phyloP scores from a whole-genome alignment of 2,888 invertebrate species.

The Dioctria rufipes region DNA sequence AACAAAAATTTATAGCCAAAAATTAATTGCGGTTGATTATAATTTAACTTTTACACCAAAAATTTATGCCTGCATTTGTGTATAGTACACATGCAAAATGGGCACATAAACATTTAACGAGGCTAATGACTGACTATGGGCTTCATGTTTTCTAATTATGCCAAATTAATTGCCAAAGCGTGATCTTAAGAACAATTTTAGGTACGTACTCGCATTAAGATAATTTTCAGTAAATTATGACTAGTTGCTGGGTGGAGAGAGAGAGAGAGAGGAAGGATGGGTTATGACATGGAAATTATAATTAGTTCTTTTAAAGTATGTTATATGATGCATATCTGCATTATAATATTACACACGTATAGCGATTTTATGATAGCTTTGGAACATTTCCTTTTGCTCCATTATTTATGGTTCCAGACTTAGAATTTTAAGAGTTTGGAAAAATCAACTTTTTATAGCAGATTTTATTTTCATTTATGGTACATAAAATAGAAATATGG shows the following conservation, averaged over 20 bases:
- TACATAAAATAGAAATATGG: no score
- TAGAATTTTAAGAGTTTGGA: no score
- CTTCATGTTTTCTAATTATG: slow-evolving; percentile 49
- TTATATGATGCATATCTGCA: slow-evolving; percentile 38
- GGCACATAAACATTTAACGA: slow-evolving; percentile 46
- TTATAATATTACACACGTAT: no score
- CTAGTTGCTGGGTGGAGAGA: slow-evolving; percentile 17
- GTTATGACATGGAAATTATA: slow-evolving; percentile 31
- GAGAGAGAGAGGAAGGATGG: not conserved
- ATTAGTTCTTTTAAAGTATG: slow-evolving; percentile 7
- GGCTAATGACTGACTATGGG: slow-evolving; percentile 51
- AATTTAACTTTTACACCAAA: slow-evolving; percentile 34
- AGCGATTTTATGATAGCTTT: no score
- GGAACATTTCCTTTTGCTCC: no score
- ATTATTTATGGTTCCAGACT: no score
- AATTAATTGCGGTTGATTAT: slow-evolving; percentile 50
- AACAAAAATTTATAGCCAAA: not conserved
- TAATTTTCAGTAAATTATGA: slow-evolving; percentile 47
- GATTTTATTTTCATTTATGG: no score
- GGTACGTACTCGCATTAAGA: slow-evolving; percentile 34
- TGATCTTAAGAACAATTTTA: slow-evolving; percentile 46
- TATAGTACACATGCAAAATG: slow-evolving; percentile 43
- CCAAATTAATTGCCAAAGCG: slow-evolving; percentile 47
- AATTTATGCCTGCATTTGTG: slow-evolving; percentile 42
- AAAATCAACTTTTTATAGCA: no score